Percentiles rank a stretch among this genome's conserved stretches.
Conservation (phyloP, 1,140 invertebrate genomes). For the Contarinia nasturtii region DNA sequence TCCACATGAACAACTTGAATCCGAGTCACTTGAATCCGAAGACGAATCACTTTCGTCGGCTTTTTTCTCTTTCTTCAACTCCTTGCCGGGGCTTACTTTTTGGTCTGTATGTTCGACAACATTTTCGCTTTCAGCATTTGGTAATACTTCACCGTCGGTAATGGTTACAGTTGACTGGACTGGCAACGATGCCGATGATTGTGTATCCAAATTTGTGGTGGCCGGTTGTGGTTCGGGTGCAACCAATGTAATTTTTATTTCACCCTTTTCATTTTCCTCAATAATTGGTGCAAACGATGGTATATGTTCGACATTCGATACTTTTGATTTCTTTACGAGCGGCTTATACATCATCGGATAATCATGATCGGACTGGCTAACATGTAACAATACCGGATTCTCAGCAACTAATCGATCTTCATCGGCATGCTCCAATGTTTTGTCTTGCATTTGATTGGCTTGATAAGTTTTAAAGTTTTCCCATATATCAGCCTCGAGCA, state of each 20-base stretch:
- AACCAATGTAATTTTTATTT: conserved; percentile 1
- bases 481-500: conserved; percentile 52
- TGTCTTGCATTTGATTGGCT: conserved; percentile 16
- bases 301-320: background rate
- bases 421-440: conserved; percentile 3
- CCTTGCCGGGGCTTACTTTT: conserved; percentile 13
- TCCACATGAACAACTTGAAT: conserved; percentile 58
- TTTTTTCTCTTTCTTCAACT: conserved; percentile 15
- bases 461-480: conserved; percentile 58
- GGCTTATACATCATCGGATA: conserved; percentile 30
- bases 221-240: conserved; percentile 5
- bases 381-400: conserved; percentile 28
- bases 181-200: background rate
- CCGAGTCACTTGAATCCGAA: conserved; percentile 48
- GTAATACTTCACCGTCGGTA: conserved; percentile 2
- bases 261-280: conserved; percentile 3
- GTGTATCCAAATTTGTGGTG: background rate
- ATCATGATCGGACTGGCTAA: conserved; percentile 43
- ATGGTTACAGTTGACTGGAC: background rate
- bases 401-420: conserved; percentile 12
- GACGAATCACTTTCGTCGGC: conserved; percentile 22
- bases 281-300: too few relatives aligned
- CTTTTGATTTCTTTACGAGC: conserved; percentile 1
- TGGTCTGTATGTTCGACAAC: conserved; percentile 6
- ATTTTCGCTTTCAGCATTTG: background rate